Base-by-base conservation (phyloP, 2,113 vertebrate species). In the Hemiscyllium ocellatum region DNA sequence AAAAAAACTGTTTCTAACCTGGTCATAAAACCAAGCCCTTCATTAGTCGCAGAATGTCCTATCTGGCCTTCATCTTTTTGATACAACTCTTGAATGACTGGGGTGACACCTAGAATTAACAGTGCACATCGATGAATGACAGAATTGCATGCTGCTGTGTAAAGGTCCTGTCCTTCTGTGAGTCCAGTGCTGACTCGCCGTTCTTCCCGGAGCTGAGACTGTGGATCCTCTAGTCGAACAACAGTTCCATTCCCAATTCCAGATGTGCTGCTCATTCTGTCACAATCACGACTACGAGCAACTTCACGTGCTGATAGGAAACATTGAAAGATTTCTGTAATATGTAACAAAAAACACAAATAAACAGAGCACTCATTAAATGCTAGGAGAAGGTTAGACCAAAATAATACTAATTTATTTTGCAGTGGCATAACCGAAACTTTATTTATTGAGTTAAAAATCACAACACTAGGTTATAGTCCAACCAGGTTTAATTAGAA, bases 321-420 rank as follows among this genome's bases (percentile, higher is more conserved):
- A 99, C 99, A 99, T 97, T 99, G 99, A 98, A 99, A 99, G 97
- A 99, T 99, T 99, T 99, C 99, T 99, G 98, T 97, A 98, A 98
- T 96, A 96, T 97, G 97, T 97, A 97, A 98, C 97, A 98, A 97
- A 98, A 98, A 98, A 98, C 96, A 96, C 96, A 95, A 95, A 95
- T 76, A 95, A 80, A 86, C 78, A 86, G 42, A 97, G 97, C 97
- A 98, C 97, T 97, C 96, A 96, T 96, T 93, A 93, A 93, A 93
- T 97, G 96, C 78, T 6, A 95, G 76, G 52, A 70, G 42, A 95
- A 95, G 97, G 96, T 97, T 96, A 97, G 69, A 96, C 96, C 96
- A 96, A 96, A 1, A 66, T 37, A 61, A 93, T 33, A 29, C 65
- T 17, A 93, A 42, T 83, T 1, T 22, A 2, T 93, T 93, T 33